Percentiles rank a stretch among this genome's conserved stretches.
Evolutionary conservation across 2,888 invertebrate genomes (phyloP).

Genomic region (Nysson spinosus): DNA sequence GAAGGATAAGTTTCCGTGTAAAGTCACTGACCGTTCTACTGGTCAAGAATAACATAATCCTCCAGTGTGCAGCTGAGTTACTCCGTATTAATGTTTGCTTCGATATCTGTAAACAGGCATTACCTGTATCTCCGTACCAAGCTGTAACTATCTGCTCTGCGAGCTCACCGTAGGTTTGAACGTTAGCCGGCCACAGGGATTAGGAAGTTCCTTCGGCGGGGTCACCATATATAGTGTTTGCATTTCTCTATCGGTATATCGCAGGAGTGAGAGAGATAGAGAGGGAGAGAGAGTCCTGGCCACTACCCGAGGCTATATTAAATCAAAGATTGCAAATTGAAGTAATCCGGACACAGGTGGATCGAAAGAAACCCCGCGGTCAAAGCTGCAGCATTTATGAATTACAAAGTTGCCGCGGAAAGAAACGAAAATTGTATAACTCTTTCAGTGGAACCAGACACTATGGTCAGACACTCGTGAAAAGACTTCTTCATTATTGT

Average conservation of each 20-base stretch:
- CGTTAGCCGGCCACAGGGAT: conserved; percentile 75
- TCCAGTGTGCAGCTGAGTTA: conserved; percentile 64
- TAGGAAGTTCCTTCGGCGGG: conserved; percentile 72
- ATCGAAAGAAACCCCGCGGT: not conserved
- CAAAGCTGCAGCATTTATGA: no score
- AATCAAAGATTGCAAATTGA: conserved; percentile 29
- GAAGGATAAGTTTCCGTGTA: conserved; percentile 33
- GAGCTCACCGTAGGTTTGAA: conserved; percentile 69
- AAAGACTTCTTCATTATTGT: no score
- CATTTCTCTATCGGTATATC: conserved; percentile 56
- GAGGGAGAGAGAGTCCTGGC: conserved; percentile 34
- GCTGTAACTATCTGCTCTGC: conserved; percentile 64
- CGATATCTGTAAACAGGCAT: conserved; percentile 76
- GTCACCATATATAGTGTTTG: conserved; percentile 61
- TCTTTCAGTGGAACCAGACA: no score
- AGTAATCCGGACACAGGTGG: not conserved
- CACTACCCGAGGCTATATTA: conserved; percentile 12
- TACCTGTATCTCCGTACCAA: conserved; percentile 64
- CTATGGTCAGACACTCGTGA: no score
- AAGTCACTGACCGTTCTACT: conserved; percentile 46
- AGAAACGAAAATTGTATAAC: no score
- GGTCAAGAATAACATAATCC: conserved; percentile 75
- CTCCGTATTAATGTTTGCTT: conserved; percentile 76
- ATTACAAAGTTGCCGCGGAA: no score
- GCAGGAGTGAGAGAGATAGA: conserved; percentile 59